These are phyloP conservation scores for Halisarca cf. caerulea DNA, from an alignment of 37 sponge, comb jelly and placozoan species.

Conservation along the genomic window DNA sequence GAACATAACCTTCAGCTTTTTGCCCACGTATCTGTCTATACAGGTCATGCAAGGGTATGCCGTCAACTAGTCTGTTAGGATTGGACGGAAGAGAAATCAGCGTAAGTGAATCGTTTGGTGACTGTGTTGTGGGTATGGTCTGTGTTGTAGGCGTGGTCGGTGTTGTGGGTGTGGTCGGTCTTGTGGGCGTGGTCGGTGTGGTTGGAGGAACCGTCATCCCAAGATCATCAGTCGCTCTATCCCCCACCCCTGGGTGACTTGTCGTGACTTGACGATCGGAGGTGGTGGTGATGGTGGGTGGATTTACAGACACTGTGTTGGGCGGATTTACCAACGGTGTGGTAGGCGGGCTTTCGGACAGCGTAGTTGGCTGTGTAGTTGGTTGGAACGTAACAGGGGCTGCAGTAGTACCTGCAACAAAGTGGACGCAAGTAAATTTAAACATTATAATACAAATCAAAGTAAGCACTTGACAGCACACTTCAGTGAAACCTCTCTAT, in stretches of 20 bases:
- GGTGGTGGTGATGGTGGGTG: neutral
- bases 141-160: neutral
- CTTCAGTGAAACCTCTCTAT: too few species aligned
- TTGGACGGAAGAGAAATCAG: neutral
- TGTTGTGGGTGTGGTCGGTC: neutral
- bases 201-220: too few species aligned
- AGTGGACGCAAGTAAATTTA: too few species aligned
- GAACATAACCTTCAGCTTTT: constrained; percentile 2
- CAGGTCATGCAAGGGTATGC: neutral
- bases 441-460: too few species aligned
- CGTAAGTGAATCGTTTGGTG: neutral
- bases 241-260: neutral
- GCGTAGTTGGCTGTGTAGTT: too few species aligned
- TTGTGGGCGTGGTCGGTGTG: neutral
- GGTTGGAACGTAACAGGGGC: too few species aligned
- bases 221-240: too few species aligned
- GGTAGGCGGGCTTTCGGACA: too few species aligned
- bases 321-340: too few species aligned
- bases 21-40: neutral
- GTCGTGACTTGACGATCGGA: neutral
- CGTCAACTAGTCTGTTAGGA: neutral
- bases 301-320: too few species aligned
- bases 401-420: too few species aligned
- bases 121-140: neutral
- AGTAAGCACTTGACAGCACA: too few species aligned